A percentile compares a stretch with the other conserved stretches of the same genome.
Conservation (phyloP, 2,113 vertebrate genomes). For the Lampris incognitus region DNA sequence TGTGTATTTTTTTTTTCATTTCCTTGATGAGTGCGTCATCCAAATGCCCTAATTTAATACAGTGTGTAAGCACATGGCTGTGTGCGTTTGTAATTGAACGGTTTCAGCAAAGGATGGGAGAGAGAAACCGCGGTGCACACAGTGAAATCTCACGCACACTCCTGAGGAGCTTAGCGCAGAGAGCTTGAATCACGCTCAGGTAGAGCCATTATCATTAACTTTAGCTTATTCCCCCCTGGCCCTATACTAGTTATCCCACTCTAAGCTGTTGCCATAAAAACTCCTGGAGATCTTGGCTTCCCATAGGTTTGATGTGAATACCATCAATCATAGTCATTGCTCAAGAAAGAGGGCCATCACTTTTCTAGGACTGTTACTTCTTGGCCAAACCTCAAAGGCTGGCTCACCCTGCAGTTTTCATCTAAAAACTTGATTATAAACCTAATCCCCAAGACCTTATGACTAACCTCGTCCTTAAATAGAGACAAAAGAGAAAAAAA, state of each 20-base stretch:
- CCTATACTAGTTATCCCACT: background rate
- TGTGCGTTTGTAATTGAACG: background rate
- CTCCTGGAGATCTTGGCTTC: background rate
- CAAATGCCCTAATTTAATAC: background rate
- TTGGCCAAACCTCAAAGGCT: constrained; percentile 15
- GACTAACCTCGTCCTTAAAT: constrained; percentile 37
- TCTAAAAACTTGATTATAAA: constrained; percentile 17
- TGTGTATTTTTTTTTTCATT: too few species aligned
- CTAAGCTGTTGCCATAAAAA: background rate
- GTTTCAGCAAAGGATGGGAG: background rate
- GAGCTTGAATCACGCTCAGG: constrained; percentile 4
- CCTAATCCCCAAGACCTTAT: constrained; percentile 8
- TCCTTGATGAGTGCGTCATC: too few species aligned
- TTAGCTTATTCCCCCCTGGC: background rate
- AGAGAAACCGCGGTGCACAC: background rate
- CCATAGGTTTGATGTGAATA: background rate
- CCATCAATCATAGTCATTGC: constrained; percentile 18
- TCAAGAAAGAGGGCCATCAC: constrained; percentile 11
- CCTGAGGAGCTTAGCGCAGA: background rate
- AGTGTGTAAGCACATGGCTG: background rate
- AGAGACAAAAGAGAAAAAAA: constrained; percentile 15
- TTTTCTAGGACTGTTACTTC: constrained; percentile 23
- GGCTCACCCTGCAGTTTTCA: constrained; percentile 21
- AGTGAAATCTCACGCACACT: background rate
- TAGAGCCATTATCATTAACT: background rate